Percentiles rank a stretch among this genome's conserved stretches.
phyloP scores from a whole-genome alignment of 2,797 vertebrate genomes.

The Chaenodraco wilsoni region DNA sequence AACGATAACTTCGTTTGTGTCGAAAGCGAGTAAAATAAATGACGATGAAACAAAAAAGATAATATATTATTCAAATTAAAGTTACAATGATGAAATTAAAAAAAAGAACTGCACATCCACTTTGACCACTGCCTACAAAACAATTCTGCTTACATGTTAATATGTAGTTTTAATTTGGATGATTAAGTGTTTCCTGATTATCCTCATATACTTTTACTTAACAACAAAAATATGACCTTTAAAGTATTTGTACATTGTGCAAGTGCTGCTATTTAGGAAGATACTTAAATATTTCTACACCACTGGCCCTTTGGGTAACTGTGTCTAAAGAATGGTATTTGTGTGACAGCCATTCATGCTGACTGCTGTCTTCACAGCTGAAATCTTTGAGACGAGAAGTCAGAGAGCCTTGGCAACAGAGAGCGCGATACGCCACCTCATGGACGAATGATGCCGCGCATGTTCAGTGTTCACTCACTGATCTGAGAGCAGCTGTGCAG shows the following conservation, averaged over 20 bases:
- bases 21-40: no score
- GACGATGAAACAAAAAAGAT: no score
- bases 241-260: neutral
- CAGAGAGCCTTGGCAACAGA: conserved; percentile 39
- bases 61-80: no score
- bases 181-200: neutral
- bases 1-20: no score
- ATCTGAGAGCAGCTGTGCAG: conserved; percentile 36
- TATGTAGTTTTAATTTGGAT: neutral
- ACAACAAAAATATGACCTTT: neutral
- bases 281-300: neutral
- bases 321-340: conserved; percentile 42
- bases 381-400: conserved; percentile 17
- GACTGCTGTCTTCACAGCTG: conserved; percentile 29
- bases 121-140: neutral
- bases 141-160: neutral
- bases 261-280: neutral
- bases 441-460: conserved; percentile 60
- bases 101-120: no score
- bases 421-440: conserved; percentile 72
- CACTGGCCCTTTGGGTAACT: conserved; percentile 7
- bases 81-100: no score
- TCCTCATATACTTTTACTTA: neutral
- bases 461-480: conserved; percentile 15
- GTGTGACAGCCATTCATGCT: conserved; percentile 22